Evolutionary conservation across 2,113 vertebrate genomes (phyloP).

Genomic region (Tetraodon nigroviridis): DNA sequence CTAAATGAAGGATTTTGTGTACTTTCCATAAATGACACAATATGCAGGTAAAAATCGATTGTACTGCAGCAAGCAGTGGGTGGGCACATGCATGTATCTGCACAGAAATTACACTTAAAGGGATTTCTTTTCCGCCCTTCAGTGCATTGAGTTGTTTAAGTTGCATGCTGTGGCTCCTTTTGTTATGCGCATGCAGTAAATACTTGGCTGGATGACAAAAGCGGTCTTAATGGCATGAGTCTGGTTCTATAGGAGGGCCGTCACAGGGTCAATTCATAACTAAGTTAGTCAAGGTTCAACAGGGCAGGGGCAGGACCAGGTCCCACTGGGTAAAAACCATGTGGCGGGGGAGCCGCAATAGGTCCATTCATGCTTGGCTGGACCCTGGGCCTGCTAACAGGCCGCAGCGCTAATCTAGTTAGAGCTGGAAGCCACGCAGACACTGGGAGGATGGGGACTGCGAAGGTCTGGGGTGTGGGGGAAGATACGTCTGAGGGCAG

Average conservation of each 20-base stretch:
- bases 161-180: conserved; percentile 25
- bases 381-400: conserved; percentile 51
- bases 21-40: conserved; percentile 3
- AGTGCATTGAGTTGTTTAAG: conserved; percentile 42
- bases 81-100: not conserved
- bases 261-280: conserved; percentile 63
- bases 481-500: conserved; percentile 32
- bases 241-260: conserved; percentile 45
- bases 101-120: not conserved
- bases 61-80: not conserved
- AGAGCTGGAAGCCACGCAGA: conserved; percentile 43
- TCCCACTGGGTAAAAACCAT: conserved; percentile 36
- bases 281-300: conserved; percentile 63
- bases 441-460: conserved; percentile 1
- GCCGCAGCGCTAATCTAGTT: conserved; percentile 62
- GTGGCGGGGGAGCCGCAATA: conserved; percentile 27
- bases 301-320: conserved; percentile 34
- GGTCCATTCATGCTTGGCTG: conserved; percentile 50
- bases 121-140: not conserved
- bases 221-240: conserved; percentile 36
- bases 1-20: no score
- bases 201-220: conserved; percentile 42
- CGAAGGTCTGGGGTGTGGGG: not conserved
- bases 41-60: conserved; percentile 1
- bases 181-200: conserved; percentile 14